phyloP scores from a whole-genome alignment of 2,113 vertebrate genomes.

The Cyphomyrus plagiostoma region DNA sequence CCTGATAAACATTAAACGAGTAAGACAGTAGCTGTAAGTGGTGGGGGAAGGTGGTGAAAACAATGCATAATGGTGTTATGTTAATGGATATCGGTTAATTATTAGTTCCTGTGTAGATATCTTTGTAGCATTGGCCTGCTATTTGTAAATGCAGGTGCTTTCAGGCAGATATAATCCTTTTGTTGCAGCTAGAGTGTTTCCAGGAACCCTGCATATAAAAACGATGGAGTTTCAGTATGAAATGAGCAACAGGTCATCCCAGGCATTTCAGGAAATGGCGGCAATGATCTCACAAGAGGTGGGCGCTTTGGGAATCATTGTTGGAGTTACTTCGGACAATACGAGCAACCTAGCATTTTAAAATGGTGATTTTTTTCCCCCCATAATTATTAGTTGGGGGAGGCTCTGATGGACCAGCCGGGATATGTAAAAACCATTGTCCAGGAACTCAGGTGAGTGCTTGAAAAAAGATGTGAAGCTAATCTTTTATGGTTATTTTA shows the following conservation, averaged over 20 bases:
- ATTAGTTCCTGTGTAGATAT: neutral
- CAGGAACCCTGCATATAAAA: constrained; percentile 48
- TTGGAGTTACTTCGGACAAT: neutral
- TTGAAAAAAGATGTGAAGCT: neutral
- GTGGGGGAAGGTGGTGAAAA: neutral
- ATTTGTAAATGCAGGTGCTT: neutral
- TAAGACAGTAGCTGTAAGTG: neutral
- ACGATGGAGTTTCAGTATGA: constrained; percentile 6
- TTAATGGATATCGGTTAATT: neutral
- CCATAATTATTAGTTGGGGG: constrained; percentile 40
- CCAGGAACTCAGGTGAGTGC: constrained; percentile 49
- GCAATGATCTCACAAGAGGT: constrained; percentile 20
- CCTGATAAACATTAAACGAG: neutral
- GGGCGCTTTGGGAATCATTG: neutral
- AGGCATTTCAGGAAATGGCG: constrained; percentile 35
- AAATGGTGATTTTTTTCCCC: neutral
- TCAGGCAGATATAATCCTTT: neutral
- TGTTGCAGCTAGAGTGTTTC: constrained; percentile 56
- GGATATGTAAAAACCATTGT: constrained; percentile 48
- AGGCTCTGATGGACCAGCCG: neutral
- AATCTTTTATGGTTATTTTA: neutral
- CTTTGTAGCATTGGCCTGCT: neutral
- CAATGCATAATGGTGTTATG: neutral
- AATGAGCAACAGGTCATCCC: constrained; percentile 51
- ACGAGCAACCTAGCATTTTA: neutral